Evolutionary conservation across 2,797 vertebrate genomes (phyloP).

Genomic region (Schizopygopsis malacanthus): DNA sequence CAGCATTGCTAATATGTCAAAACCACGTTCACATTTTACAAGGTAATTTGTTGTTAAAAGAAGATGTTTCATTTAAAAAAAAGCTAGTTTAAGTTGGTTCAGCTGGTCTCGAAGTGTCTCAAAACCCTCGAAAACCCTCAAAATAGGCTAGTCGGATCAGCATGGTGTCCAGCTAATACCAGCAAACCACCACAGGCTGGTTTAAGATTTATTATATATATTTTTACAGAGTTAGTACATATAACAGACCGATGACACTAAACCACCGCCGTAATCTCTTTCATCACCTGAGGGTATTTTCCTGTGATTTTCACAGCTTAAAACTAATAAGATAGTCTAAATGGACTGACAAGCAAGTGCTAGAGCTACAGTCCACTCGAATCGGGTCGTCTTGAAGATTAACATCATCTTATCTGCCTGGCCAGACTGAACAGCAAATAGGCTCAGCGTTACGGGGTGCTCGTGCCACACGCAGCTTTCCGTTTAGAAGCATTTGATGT

Average conservation of each 20-base stretch:
- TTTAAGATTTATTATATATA: not conserved
- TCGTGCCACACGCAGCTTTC: not conserved
- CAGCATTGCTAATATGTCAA: conserved; percentile 23
- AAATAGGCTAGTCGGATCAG: not conserved
- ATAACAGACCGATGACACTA: conserved; percentile 7
- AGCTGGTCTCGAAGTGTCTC: not conserved
- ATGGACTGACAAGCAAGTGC: not conserved
- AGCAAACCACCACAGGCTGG: not conserved
- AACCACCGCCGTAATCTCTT: conserved; percentile 18
- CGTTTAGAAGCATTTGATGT: not conserved
- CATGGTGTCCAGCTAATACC: not conserved
- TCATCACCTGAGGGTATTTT: conserved; percentile 20
- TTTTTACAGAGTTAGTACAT: no score
- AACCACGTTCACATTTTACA: not conserved
- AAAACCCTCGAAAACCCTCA: not conserved
- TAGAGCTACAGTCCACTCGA: conserved; percentile 1
- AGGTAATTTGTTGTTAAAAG: not conserved
- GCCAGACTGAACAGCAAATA: conserved; percentile 25
- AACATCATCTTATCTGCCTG: conserved; percentile 31
- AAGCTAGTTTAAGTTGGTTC: not conserved
- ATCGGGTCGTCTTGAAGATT: not conserved
- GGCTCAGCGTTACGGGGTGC: not conserved
- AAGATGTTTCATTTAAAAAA: not conserved
- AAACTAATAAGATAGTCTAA: not conserved
- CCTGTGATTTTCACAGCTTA: conserved; percentile 12